phyloP scores from a whole-genome alignment of 2,888 invertebrate species.

The Embidobia sp. region DNA sequence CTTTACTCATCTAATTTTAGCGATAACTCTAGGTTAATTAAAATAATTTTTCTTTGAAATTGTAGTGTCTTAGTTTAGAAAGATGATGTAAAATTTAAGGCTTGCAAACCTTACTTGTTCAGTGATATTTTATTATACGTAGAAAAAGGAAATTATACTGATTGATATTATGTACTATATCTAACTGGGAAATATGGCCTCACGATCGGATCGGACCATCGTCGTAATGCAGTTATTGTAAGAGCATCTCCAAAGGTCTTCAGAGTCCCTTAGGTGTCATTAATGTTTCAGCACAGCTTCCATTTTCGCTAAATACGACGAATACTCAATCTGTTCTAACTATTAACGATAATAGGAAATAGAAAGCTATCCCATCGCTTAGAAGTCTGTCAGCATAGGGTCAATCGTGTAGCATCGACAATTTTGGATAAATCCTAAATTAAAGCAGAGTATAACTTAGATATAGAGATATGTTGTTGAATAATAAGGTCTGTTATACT shows the following conservation, averaged over 20 bases:
- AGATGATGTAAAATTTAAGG: too few species aligned
- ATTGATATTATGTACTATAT: slow-evolving; percentile 22
- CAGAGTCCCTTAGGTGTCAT: slow-evolving; percentile 59
- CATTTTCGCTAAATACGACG: slow-evolving; percentile 48
- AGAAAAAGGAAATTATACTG: slow-evolving; percentile 14
- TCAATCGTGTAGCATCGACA: too few species aligned
- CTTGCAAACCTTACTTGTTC: too few species aligned
- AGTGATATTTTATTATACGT: too few species aligned
- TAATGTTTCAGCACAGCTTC: slow-evolving; percentile 53
- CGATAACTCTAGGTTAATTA: too few species aligned
- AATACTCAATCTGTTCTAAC: slow-evolving; percentile 41
- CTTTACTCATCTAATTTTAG: too few species aligned
- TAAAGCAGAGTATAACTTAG: too few species aligned
- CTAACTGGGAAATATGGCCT: slow-evolving; percentile 46
- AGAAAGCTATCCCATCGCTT: background rate
- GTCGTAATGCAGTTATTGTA: slow-evolving; percentile 59
- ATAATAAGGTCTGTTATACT: too few species aligned
- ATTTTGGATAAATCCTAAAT: too few species aligned
- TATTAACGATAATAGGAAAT: slow-evolving; percentile 35
- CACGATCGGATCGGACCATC: slow-evolving; percentile 45
- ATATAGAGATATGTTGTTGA: too few species aligned
- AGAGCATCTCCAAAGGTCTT: slow-evolving; percentile 59
- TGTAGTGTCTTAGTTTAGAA: too few species aligned
- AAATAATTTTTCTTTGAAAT: too few species aligned
- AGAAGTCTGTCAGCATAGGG: background rate